Base-by-base conservation (phyloP, 2,888 invertebrate genomes). In the Sceliomorpha sp. region DNA sequence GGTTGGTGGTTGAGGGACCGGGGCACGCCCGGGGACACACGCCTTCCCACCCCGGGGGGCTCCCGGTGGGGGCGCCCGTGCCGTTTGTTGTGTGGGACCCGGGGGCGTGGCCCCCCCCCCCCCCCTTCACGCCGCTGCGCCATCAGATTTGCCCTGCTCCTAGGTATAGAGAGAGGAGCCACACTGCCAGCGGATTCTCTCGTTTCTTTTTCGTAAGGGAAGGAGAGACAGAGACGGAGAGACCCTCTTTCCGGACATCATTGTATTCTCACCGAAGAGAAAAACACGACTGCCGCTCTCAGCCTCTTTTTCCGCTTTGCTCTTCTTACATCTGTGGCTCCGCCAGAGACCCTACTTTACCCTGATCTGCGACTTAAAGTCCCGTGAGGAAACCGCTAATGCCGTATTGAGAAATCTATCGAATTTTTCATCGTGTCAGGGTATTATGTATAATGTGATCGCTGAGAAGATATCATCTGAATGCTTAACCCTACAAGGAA, bases 181-280 rank as follows among this genome's bases (percentile, higher is more conserved):
- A 71, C 73, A 75, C 77, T 76, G 55, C 74, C 73, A 48, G 71
- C 73, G 74, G 74, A 78, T 77, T 78, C 77, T 73, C 75, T 73
- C 78, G 72, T 73, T 75, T 73, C 78, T 68, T 74, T 76, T 72
- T 72, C 3, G 71, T 70, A 70, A 66, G 72, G 64, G 56, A 45
- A 36, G 44, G 53, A 40, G 20, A 24, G 44, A 34, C 12, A 20
- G 9, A 56, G 48, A 45, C 51, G 27, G 31, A 63, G 34, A 59
- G 68, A 74, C 73, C 75, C 71, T 74, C 75, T 76, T 73, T 76
- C 74, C 73, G 50, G 74, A 77, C 78, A 79, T 81, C 78, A 83
- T 83, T 82, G 82, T 83, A 79, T 80, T 79, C 77, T 71, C 66
- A 42, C 53, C 60, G 72, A 74, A 74, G 76, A 73, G 78, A 80